Base-by-base conservation (phyloP, 2,888 invertebrate species). In the Rhagium mordax region DNA sequence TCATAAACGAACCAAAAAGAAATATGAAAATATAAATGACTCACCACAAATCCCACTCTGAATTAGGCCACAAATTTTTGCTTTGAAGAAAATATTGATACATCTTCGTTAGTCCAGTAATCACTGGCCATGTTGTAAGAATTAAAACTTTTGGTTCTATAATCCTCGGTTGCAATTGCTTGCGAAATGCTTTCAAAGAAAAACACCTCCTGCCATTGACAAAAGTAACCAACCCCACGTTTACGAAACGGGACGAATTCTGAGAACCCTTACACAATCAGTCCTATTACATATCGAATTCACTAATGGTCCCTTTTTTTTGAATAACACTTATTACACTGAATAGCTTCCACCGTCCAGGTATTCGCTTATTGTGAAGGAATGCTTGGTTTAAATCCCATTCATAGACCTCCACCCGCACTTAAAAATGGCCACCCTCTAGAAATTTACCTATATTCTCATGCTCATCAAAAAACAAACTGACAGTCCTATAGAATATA, bases 401-500 rank as follows among this genome's bases (percentile, higher is more conserved):
- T 72, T 69, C 69, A 69, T 57, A 29, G 57, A 24, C 53, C 64
- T 71, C 73, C 77, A 74, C 77, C 74, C 74, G 77, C 76, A 68
- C 70, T 66, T 51, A 65, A 59, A 68, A 59, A 62, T 55, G 73
- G 69, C 74, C 74, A 74, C 76, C 74, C 75, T 60, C n/a, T n/a
- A n/a, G 61, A 70, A 74, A 67, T 73, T 61, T 70, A 78, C 72
- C 78, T 74, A 73, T 71, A 71, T 79, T 81, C 79, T 80, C 81
- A 81, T 77, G 78, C 79, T 81, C 79, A 77, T 81, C 81, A 80
- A 73, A 77, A 73, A 73, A 74, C 70, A 66, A 77, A 77, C 75
- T 77, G 79, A 79, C 79, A 80, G 78, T 66, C 77, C 80, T 76
- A 78, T 81, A 79, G 77, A 80, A 80, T 81, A 74, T 78, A 77